Conservation (phyloP, 1,140 invertebrate genomes). For the Brachionus calyciflorus region DNA sequence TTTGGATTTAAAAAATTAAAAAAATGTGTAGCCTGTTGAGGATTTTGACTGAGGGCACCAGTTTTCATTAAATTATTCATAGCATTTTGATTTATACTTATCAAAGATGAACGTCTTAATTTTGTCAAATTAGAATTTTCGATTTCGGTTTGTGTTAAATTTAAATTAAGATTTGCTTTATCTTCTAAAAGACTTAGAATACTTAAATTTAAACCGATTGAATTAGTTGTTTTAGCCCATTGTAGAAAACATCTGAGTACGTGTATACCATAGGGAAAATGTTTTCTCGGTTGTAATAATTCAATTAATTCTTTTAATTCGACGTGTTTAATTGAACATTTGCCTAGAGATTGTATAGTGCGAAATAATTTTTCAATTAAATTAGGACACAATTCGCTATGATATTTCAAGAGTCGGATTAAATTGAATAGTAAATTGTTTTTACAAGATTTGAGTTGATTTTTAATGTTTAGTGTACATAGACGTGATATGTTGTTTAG, state of each 20-base stretch:
- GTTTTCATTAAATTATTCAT: not conserved
- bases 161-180: not conserved
- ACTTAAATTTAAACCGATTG: not conserved
- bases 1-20: conserved; percentile 24
- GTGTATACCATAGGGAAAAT: conserved; percentile 19
- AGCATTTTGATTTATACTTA: not conserved
- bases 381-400: not conserved
- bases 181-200: not conserved
- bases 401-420: not conserved
- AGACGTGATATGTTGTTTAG: conserved; percentile 15
- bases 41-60: not conserved
- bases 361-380: conserved; percentile 35
- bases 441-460: conserved; percentile 35
- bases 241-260: conserved; percentile 41
- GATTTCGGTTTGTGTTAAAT: not conserved
- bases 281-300: not conserved
- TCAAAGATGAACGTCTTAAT: not conserved
- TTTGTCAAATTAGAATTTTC: not conserved
- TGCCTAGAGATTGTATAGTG: conserved; percentile 4
- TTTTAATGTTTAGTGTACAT: not conserved
- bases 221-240: conserved; percentile 5
- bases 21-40: conserved; percentile 36
- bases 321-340: not conserved
- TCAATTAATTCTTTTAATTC: conserved; percentile 7
- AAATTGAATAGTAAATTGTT: not conserved